A percentile compares a stretch with the other conserved stretches of the same genome.
Evolutionary conservation across 1,140 invertebrate species (phyloP).

Genomic region (Ridgeia piscesae): DNA sequence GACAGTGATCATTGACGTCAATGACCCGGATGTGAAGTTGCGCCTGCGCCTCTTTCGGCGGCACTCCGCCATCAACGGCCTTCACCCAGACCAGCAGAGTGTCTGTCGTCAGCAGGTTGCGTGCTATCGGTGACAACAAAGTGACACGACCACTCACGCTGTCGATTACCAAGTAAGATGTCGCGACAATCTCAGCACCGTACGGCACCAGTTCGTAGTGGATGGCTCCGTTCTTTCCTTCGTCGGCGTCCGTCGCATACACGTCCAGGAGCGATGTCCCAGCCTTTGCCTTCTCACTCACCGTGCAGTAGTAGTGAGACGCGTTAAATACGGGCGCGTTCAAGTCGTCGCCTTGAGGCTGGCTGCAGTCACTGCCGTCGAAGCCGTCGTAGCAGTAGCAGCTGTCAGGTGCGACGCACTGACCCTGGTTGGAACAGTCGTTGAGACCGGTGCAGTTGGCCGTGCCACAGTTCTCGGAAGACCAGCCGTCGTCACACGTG

Average conservation of each 20-base stretch:
- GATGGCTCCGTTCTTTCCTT: neutral
- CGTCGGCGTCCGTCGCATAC: neutral
- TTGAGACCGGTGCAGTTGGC: neutral
- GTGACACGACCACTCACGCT: neutral
- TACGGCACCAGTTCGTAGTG: neutral
- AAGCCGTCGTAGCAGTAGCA: constrained; percentile 15
- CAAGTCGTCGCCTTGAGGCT: neutral
- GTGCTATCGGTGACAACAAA: neutral
- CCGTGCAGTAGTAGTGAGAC: neutral
- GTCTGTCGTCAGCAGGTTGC: neutral
- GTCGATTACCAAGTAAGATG: neutral
- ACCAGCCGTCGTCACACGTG: neutral
- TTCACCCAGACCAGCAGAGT: neutral
- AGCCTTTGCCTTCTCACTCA: neutral
- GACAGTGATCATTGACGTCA: neutral
- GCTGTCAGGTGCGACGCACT: neutral
- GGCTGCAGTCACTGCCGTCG: constrained; percentile 4
- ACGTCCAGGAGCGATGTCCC: neutral
- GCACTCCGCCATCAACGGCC: neutral
- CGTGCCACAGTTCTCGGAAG: neutral
- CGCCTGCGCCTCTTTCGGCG: neutral
- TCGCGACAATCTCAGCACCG: neutral
- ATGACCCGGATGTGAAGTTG: neutral
- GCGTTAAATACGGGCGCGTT: neutral
- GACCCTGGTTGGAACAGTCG: constrained; percentile 15